phyloP scores from a whole-genome alignment of 2,888 invertebrate species.

The Eupithecia subumbrata region DNA sequence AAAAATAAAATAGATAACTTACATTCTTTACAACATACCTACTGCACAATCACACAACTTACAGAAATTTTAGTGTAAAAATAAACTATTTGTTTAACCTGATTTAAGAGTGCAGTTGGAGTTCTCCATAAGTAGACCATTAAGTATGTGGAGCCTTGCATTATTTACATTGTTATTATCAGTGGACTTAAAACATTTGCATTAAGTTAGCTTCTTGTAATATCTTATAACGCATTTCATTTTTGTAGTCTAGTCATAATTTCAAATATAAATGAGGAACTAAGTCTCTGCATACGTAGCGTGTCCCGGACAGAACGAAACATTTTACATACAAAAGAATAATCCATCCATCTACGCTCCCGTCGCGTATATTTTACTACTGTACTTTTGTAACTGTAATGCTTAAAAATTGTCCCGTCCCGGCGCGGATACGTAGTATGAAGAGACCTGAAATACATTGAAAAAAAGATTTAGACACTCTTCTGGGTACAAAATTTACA shows the following conservation, averaged over 20 bases:
- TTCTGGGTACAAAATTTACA: constrained; percentile 44
- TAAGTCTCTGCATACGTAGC: not conserved
- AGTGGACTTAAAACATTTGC: constrained; percentile 1
- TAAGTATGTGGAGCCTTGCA: constrained; percentile 49
- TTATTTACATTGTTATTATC: constrained; percentile 53
- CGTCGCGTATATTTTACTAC: too few relatives aligned
- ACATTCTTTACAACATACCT: constrained; percentile 73
- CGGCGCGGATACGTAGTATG: not conserved
- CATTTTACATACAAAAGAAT: too few relatives aligned
- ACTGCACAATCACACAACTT: constrained; percentile 68
- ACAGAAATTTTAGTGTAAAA: constrained; percentile 44
- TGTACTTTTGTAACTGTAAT: too few relatives aligned
- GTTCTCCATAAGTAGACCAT: constrained; percentile 34
- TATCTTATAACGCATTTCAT: constrained; percentile 1
- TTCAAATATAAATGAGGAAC: constrained; percentile 11
- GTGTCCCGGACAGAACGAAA: not conserved
- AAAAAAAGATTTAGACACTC: constrained; percentile 17
- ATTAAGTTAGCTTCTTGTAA: not conserved
- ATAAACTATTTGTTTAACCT: constrained; percentile 33
- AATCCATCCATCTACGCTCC: too few relatives aligned
- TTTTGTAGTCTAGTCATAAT: constrained; percentile 22
- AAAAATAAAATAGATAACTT: constrained; percentile 65
- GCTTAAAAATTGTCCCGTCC: not conserved
- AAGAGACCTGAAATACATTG: constrained; percentile 12
- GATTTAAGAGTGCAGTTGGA: constrained; percentile 37